These are phyloP conservation scores for Thrips palmi DNA, from an alignment of 1,140 invertebrate genomes.

Conservation along the genomic window DNA sequence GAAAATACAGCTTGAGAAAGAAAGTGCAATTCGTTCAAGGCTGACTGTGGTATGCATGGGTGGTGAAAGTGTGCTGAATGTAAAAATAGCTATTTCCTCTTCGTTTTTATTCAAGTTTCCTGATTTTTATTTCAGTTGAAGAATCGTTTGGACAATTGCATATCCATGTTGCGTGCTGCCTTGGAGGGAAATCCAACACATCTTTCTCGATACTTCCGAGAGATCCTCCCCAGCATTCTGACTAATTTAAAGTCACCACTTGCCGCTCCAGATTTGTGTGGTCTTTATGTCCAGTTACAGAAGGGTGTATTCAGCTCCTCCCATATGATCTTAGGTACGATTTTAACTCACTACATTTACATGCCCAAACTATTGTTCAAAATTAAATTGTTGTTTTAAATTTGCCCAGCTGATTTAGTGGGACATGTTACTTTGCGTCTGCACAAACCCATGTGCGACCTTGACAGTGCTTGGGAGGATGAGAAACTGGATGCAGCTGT, in stretches of 20 bases:
- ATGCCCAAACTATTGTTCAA: too few species aligned
- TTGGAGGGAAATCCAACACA: conserved; percentile 36
- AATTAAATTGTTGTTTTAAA: too few species aligned
- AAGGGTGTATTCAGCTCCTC: conserved; percentile 32
- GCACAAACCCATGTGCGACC: conserved; percentile 56
- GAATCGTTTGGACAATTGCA: conserved; percentile 34
- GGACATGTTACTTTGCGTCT: conserved; percentile 48
- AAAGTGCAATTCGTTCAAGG: conserved; percentile 49
- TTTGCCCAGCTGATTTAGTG: conserved; percentile 34
- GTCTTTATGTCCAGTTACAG: conserved; percentile 37
- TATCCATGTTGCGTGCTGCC: conserved; percentile 42
- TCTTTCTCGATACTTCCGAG: conserved; percentile 40
- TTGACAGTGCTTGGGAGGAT: conserved; percentile 58
- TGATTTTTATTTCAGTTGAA: conserved; percentile 32
- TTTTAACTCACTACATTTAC: too few species aligned
- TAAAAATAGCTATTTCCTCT: conserved; percentile 4
- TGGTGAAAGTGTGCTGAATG: conserved; percentile 1
- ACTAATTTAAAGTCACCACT: conserved; percentile 44
- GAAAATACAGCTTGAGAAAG: conserved; percentile 71
- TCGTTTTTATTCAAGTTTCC: conserved; percentile 11
- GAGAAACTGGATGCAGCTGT: conserved; percentile 34
- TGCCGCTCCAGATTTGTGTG: conserved; percentile 38
- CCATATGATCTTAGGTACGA: too few species aligned
- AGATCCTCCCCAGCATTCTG: conserved; percentile 40
- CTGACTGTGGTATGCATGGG: conserved; percentile 34